Conservation (phyloP, 2,113 vertebrate genomes). For the Colius striatus region DNA sequence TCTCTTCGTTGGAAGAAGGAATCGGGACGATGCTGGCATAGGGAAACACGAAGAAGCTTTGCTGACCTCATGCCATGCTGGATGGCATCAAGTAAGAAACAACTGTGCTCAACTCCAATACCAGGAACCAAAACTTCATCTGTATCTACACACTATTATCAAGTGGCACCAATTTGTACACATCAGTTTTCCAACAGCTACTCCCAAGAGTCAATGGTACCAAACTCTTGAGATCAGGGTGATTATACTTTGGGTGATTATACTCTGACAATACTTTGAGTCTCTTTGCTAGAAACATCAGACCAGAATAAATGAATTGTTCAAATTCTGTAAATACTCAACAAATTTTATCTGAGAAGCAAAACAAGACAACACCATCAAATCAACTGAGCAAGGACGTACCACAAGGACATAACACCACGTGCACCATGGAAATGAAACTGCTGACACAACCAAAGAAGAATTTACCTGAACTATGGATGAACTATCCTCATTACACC, state of each 20-base stretch:
- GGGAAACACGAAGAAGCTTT: background rate
- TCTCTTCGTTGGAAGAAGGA: constrained; percentile 97
- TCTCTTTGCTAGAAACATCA: background rate
- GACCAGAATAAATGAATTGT: too few relatives aligned
- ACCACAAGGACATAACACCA: too few relatives aligned
- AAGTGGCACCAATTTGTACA: background rate
- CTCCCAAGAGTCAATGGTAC: background rate
- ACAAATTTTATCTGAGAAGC: too few relatives aligned
- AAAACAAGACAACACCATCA: too few relatives aligned
- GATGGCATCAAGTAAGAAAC: background rate
- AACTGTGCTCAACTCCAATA: background rate
- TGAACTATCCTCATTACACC: too few relatives aligned
- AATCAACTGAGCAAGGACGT: too few relatives aligned
- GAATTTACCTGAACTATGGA: too few relatives aligned
- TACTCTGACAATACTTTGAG: background rate
- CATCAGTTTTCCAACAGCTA: background rate
- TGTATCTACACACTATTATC: background rate
- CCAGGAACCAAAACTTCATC: background rate
- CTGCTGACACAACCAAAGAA: too few relatives aligned
- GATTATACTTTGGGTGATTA: too few relatives aligned
- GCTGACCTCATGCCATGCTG: background rate
- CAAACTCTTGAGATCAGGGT: background rate
- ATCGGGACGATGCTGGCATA: constrained; percentile 91
- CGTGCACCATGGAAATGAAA: too few relatives aligned
- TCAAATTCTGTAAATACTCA: too few relatives aligned